Evolutionary conservation across 2,797 vertebrate species (phyloP), one percentile per base, ranked within the genome.

Genomic region (Cyprinella venusta): DNA sequence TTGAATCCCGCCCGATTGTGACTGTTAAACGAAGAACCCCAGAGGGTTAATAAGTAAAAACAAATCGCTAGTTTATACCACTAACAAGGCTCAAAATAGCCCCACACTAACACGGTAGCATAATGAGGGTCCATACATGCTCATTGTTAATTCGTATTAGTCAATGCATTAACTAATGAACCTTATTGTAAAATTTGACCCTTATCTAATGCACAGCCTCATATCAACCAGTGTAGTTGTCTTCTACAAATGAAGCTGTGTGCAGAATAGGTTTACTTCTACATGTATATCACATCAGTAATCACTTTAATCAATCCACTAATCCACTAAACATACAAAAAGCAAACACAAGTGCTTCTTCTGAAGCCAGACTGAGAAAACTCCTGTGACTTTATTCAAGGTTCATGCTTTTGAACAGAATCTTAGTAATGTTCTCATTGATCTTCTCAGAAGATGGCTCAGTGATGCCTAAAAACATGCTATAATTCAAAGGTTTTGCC

Each of bases 401-500:
- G 40, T 36, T 64, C 16, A 67, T 59, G 30, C 59, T 76, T 65
- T 65, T 54, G 54, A 80, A 71, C 24, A 61, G 69, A 81, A 72
- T 74, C 54, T 59, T 69, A 54, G 5, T 42, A 45, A 82, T 42
- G 24, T 54, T 42, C 36, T 45, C 36, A 61, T 59, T 68, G 63
- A 59, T 82, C 72, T 82, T 54, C 36, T 36, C 26, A 81, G 61
- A 68, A 64, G 59, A 50, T 5, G 42, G 8, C 54, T 21, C 16
- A 13, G 13, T 69, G 13, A 69, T 18, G 50, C 48, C 48, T 42
- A 21, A 82, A 67, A 30, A 40, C 80, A 59, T 26, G 18, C 63
- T 50, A 36, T 68, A 48, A 61, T 61, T 77, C 64, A 83, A 77
- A 83, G 38, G 18, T 45, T 75, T 76, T 48, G 18, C 19, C 19